Conservation (phyloP, 2,797 vertebrate species). For the Cetoscarus ocellatus region DNA sequence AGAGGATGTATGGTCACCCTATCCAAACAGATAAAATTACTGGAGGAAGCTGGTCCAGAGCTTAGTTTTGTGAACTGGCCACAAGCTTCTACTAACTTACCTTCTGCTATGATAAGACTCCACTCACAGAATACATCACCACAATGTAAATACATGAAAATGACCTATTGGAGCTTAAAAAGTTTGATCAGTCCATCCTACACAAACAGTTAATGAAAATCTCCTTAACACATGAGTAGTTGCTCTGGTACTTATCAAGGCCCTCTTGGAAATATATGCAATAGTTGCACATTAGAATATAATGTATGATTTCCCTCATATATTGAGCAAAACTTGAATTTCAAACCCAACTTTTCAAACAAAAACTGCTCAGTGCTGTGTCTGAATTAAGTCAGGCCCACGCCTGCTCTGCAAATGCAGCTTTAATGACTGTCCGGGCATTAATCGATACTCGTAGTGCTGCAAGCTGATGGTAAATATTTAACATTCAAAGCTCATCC, state of each 20-base stretch:
- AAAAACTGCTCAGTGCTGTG: conserved; percentile 3
- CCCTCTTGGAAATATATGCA: conserved; percentile 13
- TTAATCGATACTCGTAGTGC: conserved; percentile 55
- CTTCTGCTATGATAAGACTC: no score
- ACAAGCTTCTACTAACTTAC: no score
- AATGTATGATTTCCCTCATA: conserved; percentile 23
- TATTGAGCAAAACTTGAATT: conserved; percentile 21
- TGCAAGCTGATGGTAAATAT: conserved; percentile 45
- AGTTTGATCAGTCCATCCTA: no score
- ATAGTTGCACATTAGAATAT: conserved; percentile 3
- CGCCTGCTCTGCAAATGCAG: conserved; percentile 46
- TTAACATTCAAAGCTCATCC: conserved; percentile 62
- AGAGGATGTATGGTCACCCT: no score
- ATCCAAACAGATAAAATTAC: no score
- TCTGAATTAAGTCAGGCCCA: conserved; percentile 34
- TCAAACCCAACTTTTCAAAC: conserved; percentile 2
- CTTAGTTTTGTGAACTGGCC: no score
- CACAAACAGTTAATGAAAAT: not conserved
- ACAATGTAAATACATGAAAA: no score
- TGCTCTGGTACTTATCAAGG: conserved; percentile 7
- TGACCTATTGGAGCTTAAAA: no score
- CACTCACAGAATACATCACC: no score
- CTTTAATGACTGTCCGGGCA: conserved; percentile 45
- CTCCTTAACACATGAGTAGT: conserved; percentile 25
- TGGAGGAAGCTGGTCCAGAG: no score